A percentile compares a stretch with the other conserved stretches of the same genome.
These are phyloP conservation scores for Procambarus clarkii DNA, from an alignment of 1,140 invertebrate species.

Conservation along the genomic window DNA sequence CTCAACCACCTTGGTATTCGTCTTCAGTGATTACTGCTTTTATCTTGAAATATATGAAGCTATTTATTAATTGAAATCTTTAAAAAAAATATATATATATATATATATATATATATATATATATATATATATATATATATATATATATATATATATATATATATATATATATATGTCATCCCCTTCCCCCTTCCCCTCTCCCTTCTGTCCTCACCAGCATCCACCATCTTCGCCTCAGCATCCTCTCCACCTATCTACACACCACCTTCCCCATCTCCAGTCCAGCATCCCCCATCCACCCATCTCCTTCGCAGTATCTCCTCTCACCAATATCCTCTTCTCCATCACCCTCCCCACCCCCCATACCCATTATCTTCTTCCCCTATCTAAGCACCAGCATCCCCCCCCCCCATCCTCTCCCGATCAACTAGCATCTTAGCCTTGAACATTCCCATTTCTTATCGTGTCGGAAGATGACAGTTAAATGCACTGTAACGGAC, in stretches of 20 bases:
- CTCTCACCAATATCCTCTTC: too few relatives aligned
- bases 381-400: too few relatives aligned
- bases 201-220: too few relatives aligned
- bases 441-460: background rate
- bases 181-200: too few relatives aligned
- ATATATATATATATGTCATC: background rate
- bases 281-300: too few relatives aligned
- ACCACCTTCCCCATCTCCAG: too few relatives aligned
- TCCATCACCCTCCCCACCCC: too few relatives aligned
- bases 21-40: background rate
- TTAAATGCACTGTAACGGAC: slow-evolving; percentile 19
- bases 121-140: background rate
- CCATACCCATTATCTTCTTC: too few relatives aligned
- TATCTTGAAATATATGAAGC: background rate
- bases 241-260: too few relatives aligned
- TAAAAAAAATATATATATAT: background rate
- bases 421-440: background rate
- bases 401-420: too few relatives aligned
- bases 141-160: background rate
- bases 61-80: background rate
- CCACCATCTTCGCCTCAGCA: too few relatives aligned
- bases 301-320: too few relatives aligned
- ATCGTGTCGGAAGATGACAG: background rate
- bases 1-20: background rate
- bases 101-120: background rate